A percentile compares a stretch with the other conserved stretches of the same genome.
Conservation (phyloP, 1,140 invertebrate species). For the Ostrea edulis region DNA sequence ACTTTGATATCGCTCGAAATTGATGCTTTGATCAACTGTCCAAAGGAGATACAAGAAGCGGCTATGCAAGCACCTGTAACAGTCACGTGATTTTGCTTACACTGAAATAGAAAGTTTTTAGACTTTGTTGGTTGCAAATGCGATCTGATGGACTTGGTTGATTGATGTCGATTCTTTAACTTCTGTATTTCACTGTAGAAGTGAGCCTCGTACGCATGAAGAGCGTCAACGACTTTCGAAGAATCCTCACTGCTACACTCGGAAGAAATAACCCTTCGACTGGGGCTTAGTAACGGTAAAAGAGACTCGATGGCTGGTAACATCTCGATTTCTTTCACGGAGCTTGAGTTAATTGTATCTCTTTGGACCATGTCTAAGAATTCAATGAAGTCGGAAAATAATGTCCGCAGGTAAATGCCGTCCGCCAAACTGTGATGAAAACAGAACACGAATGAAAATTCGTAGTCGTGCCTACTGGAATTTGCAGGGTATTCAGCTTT, state of each 20-base stretch:
- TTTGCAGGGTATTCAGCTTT: background rate
- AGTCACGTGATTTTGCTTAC: slow-evolving; percentile 43
- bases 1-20: slow-evolving; percentile 7
- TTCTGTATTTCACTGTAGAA: slow-evolving; percentile 34
- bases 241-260: background rate
- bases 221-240: background rate
- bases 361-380: slow-evolving; percentile 47
- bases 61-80: slow-evolving; percentile 45
- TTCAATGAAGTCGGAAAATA: slow-evolving; percentile 51
- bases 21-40: slow-evolving; percentile 1
- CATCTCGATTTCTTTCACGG: slow-evolving; percentile 32
- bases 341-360: background rate
- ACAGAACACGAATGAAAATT: slow-evolving; percentile 45
- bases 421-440: slow-evolving; percentile 48
- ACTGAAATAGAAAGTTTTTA: background rate
- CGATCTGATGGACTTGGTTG: slow-evolving; percentile 25
- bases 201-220: slow-evolving; percentile 16
- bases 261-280: background rate
- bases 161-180: background rate
- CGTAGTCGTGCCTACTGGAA: background rate
- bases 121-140: background rate
- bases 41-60: slow-evolving; percentile 37
- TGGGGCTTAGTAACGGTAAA: slow-evolving; percentile 17
- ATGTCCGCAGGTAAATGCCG: slow-evolving; percentile 39
- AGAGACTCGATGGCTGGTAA: slow-evolving; percentile 49